Conservation (phyloP, 2,113 vertebrate genomes). For the Cygnus buccinator region DNA sequence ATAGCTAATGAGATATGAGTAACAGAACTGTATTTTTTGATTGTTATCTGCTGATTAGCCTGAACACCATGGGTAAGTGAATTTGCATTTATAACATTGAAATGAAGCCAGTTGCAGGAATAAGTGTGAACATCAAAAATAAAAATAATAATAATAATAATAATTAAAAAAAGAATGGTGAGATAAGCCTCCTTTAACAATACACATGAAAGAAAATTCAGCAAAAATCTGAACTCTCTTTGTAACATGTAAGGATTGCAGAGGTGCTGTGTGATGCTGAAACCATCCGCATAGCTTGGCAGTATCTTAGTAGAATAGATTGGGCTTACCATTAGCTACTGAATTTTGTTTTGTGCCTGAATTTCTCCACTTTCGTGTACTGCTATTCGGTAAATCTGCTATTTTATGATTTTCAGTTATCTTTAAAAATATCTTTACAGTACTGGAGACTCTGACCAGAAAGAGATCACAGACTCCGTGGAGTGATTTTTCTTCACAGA, state of each 20-base stretch:
- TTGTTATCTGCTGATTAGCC: background rate
- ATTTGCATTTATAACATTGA: background rate
- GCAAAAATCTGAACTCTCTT: background rate
- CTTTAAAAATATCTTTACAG: background rate
- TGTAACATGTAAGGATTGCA: background rate
- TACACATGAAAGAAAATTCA: background rate
- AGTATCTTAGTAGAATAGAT: background rate
- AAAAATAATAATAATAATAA: background rate
- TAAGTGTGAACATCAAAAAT: background rate
- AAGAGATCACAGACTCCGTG: background rate
- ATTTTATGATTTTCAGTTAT: background rate
- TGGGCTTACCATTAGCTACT: background rate
- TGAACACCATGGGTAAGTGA: background rate
- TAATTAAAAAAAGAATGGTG: background rate
- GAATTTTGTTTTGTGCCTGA: background rate
- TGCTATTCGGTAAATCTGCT: background rate
- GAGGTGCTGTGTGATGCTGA: background rate
- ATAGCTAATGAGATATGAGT: background rate
- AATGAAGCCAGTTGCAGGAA: background rate
- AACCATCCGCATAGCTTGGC: background rate
- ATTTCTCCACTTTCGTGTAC: background rate
- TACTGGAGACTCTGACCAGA: background rate
- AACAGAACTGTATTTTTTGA: background rate
- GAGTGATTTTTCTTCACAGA: constrained; percentile 59
- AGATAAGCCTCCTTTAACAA: background rate